Evolutionary conservation across 2,797 vertebrate species (phyloP), one percentile per base, ranked within the genome.

Genomic region (Carduelis carduelis): DNA sequence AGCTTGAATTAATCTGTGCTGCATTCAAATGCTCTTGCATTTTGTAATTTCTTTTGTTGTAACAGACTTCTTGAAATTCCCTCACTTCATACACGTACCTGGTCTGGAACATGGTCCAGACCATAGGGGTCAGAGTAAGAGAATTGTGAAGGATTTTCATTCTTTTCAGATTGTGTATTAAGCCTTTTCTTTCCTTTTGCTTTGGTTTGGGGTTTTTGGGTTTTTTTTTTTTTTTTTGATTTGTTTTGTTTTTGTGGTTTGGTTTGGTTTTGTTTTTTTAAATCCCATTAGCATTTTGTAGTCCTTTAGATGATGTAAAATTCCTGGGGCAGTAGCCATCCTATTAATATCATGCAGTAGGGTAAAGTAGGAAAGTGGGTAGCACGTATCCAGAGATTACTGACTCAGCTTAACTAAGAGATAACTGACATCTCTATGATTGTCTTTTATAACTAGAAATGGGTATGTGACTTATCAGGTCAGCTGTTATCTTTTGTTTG

Each of bases 31-130:
- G 5, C 3, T 70, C 9, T 32, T 76, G 20, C 15, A 41, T 61
- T 92, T 88, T 44, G 14, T 53, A 23, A 50, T 65, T 63, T 23
- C 14, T 79, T 52, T 23, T 30, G 12, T 28, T 71, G 5, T 2
- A 8, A 32, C 4, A 66, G 34, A 4, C 8, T 83, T 74, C 43
- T 70, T 66, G 39, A 66, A 80, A 69, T 81, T 72, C 28, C 7
- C 30, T 79, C 21, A 11, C 13, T 69, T 76, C 1, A 0, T 52
- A 27, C 2, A 27, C 0, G 0, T 18, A 57, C 12, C 2, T 35
- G 5, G 9, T 37, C 26, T 61, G 65, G 23, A 63, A 59, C 27
- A 28, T 5, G 6, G 11, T 41, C 27, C 21, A 49, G 22, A 14
- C 61, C 12, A 32, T 4, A 8, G 7, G 56, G 5, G 28, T 77